phyloP scores from a whole-genome alignment of 2,113 vertebrate species.

The Sus scrofa region T2T-Sscrofa CM000826.6:97114001-97114500 shows the following conservation, averaged over 20 bases:
- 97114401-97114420: neutral
- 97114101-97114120: conserved; percentile 9
- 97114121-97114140: neutral
- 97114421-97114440: neutral
- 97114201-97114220: neutral
- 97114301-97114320: neutral
- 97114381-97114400: neutral
- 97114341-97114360: no score
- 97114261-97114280: neutral
- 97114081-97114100: conserved; percentile 14
- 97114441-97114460: neutral
- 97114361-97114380: neutral
- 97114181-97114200: neutral
- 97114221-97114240: neutral
- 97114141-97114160: neutral
- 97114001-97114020: neutral
- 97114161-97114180: conserved; percentile 2
- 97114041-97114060: neutral
- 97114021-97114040: neutral
- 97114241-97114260: neutral
- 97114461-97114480: neutral
- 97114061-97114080: neutral
- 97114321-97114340: no score
- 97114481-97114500: neutral
- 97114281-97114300: no score